Conservation (phyloP, 2,113 vertebrate species). For the Mus pahari region DNA sequence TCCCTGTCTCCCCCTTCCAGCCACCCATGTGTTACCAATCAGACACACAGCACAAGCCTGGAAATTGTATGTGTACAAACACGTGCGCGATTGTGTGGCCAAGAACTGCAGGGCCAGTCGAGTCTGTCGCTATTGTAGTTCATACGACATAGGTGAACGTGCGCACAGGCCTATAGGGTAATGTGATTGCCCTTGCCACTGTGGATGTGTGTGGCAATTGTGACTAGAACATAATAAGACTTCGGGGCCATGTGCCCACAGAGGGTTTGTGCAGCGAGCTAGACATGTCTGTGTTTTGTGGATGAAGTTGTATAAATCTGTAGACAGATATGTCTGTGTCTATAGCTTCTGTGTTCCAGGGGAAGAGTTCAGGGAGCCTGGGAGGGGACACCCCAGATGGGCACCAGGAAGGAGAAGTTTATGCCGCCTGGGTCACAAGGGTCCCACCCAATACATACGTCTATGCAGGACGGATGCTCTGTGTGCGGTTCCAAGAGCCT, state of each 20-base stretch:
- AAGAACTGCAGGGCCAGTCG: background rate
- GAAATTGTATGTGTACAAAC: slow-evolving; percentile 24
- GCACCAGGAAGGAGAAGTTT: background rate
- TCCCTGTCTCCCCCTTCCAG: background rate
- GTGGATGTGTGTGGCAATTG: background rate
- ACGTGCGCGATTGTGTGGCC: background rate
- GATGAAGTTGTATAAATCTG: background rate
- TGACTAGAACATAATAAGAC: background rate
- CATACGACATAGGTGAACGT: background rate
- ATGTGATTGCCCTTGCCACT: background rate
- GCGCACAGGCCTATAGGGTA: background rate
- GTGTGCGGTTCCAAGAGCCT: background rate
- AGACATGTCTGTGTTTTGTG: background rate
- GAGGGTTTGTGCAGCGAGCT: background rate
- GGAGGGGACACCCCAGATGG: background rate
- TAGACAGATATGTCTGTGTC: background rate
- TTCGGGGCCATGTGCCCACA: background rate
- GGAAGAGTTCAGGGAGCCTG: background rate
- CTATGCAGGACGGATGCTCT: background rate
- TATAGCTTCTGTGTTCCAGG: background rate
- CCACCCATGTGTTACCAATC: slow-evolving; percentile 86
- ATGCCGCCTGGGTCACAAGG: background rate
- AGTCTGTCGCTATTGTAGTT: background rate
- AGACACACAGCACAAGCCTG: slow-evolving; percentile 63
- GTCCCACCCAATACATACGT: background rate